These are phyloP conservation scores for Brienomyrus brachyistius DNA, from an alignment of 2,113 vertebrate species.

Conservation along the genomic window DNA sequence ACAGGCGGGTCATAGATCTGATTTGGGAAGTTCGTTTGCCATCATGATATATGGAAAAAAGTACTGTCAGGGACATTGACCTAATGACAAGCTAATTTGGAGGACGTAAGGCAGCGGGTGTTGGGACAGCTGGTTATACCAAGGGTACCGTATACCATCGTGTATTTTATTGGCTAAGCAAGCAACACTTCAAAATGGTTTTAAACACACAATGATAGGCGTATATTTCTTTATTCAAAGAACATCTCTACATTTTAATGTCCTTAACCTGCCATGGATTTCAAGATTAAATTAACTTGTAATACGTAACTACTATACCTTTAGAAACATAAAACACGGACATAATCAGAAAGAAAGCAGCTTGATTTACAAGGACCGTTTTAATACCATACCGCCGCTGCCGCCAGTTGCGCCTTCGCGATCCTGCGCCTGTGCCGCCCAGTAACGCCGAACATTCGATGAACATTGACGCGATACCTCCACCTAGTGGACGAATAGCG, in stretches of 20 bases:
- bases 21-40: not conserved
- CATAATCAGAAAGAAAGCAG: not conserved
- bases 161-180: not conserved
- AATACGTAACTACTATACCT: not conserved
- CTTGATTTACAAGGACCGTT: not conserved
- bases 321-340: not conserved
- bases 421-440: not conserved
- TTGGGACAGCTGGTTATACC: not conserved
- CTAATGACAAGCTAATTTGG: not conserved
- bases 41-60: not conserved
- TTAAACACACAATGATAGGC: not conserved
- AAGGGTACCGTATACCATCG: not conserved
- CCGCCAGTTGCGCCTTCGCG: not conserved
- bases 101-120: not conserved
- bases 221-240: not conserved
- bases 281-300: not conserved
- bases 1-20: not conserved
- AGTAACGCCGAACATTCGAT: not conserved
- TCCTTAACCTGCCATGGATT: not conserved
- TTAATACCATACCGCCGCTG: not conserved
- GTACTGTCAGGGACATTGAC: not conserved
- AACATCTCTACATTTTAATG: not conserved
- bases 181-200: not conserved
- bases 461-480: not conserved
- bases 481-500: conserved; percentile 11